These are phyloP conservation scores for Drosophila kohkoa DNA, from an alignment of 1,140 invertebrate genomes.

Conservation along the genomic window DNA sequence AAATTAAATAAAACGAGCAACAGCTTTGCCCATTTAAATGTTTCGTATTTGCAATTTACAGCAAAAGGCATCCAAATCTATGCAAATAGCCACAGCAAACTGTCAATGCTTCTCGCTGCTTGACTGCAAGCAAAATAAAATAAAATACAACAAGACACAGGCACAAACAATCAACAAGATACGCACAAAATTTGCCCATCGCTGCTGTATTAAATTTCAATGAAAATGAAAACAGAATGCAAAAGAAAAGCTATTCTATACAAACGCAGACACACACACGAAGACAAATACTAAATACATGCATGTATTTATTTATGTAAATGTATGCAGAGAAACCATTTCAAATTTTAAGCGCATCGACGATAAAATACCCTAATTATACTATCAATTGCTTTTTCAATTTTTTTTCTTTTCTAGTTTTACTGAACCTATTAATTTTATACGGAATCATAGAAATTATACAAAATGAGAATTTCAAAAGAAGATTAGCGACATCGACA, in stretches of 20 bases:
- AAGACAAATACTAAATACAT: too few relatives aligned
- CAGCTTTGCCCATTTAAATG: constrained; percentile 36
- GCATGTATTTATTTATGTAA: constrained; percentile 28
- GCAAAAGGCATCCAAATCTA: constrained; percentile 42
- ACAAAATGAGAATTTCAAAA: too few relatives aligned
- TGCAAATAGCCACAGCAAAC: constrained; percentile 41
- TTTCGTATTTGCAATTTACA: constrained; percentile 41
- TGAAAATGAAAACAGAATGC: constrained; percentile 58
- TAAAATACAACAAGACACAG: neutral
- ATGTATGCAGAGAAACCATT: constrained; percentile 2
- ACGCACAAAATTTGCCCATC: constrained; percentile 43
- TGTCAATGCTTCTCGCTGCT: constrained; percentile 16
- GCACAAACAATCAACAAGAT: constrained; percentile 38
- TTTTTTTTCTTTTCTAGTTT: too few relatives aligned
- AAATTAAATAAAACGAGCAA: neutral
- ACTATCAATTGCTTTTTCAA: neutral
- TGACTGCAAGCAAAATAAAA: constrained; percentile 9
- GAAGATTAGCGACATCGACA: too few relatives aligned
- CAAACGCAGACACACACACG: neutral
- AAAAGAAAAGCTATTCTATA: constrained; percentile 26
- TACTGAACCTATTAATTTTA: too few relatives aligned
- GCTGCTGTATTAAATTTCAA: constrained; percentile 70
- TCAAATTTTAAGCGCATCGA: constrained; percentile 3
- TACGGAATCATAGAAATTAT: too few relatives aligned
- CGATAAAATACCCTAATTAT: constrained; percentile 13